Evolutionary conservation across 2,113 vertebrate species (phyloP), one percentile per base, ranked within the genome.

Genomic region (Paradoxurus hermaphroditus): DNA sequence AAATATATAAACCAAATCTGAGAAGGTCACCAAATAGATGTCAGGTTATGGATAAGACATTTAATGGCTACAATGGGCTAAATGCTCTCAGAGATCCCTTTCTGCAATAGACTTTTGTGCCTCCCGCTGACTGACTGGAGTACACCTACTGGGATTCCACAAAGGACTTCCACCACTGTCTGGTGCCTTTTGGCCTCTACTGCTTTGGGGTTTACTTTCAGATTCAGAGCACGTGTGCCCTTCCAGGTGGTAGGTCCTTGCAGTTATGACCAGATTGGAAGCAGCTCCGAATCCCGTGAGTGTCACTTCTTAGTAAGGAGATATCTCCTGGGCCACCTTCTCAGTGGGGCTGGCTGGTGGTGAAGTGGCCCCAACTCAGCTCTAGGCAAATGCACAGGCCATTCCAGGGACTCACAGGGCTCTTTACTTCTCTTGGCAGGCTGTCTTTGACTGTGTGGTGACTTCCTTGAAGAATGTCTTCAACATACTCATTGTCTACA

Each of bases 401-500:
- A 1, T 56, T 70, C 15, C 15, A 9, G 83, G 95, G n/a, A 15
- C 44, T 94, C 78, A 87, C 19, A 25, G 39, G 49, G 15, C 67
- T 49, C 7, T 93, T 10, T 96, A 41, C 86, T 79, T 7, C 97
- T 96, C 73, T 96, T 95, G 96, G 12, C 98, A 99, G 99, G 99
- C 99, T 0, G 99, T 99, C 90, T 99, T 99, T 0, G 99, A 99
- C 99, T 99, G 99, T 0, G 99, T 99, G 4, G 99, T 99, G 98
- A 99, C 99, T 0, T 99, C 99, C 46, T 98, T 99, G 95, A 99
- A 99, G 98, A 99, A 99, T 0, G 99, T 99, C 98, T 99, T 99
- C 99, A 99, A 99, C 98, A 99, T 99, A 93, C 99, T 99, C 92
- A 99, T 99, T 4, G 99, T 99, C 97, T 99, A 99, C 98, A 99